Evolutionary conservation across 2,888 invertebrate species (phyloP).

Genomic region (Sarcophaga rosellei): DNA sequence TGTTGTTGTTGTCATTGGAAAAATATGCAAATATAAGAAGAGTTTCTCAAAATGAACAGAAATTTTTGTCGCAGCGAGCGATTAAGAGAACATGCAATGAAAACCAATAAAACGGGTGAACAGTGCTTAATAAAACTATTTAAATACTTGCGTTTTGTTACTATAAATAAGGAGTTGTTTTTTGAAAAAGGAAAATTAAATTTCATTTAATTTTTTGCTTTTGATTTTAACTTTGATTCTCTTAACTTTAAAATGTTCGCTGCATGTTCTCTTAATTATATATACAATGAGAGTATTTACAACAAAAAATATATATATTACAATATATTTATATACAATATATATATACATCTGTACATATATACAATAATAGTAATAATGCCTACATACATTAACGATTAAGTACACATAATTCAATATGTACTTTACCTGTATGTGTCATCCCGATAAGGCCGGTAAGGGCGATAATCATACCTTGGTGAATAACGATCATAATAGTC

Average conservation of each 20-base stretch:
- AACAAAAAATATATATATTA: conserved; percentile 18
- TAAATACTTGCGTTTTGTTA: too few species aligned
- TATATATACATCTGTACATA: conserved; percentile 25
- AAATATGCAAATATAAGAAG: conserved; percentile 75
- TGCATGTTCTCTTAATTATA: conserved; percentile 34
- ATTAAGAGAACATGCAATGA: conserved; percentile 44
- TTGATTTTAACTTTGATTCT: neutral
- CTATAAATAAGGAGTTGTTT: too few species aligned
- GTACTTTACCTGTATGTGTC: conserved; percentile 81
- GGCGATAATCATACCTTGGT: conserved; percentile 79
- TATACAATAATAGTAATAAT: conserved; percentile 30
- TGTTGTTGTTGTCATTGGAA: conserved; percentile 70
- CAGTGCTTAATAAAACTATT: too few species aligned
- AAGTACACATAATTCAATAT: conserved; percentile 50
- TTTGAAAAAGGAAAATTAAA: too few species aligned
- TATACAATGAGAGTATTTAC: conserved; percentile 42
- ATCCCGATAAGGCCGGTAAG: conserved; percentile 80
- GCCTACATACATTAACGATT: conserved; percentile 39
- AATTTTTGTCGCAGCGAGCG: neutral
- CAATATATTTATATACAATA: conserved; percentile 19
- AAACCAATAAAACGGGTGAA: neutral
- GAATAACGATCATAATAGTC: conserved; percentile 79
- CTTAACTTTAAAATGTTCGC: conserved; percentile 22
- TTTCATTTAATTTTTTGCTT: too few species aligned
- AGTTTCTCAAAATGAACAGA: conserved; percentile 65